These are phyloP conservation scores for Eulithis testata DNA, from an alignment of 2,888 invertebrate species.

Conservation along the genomic window DNA sequence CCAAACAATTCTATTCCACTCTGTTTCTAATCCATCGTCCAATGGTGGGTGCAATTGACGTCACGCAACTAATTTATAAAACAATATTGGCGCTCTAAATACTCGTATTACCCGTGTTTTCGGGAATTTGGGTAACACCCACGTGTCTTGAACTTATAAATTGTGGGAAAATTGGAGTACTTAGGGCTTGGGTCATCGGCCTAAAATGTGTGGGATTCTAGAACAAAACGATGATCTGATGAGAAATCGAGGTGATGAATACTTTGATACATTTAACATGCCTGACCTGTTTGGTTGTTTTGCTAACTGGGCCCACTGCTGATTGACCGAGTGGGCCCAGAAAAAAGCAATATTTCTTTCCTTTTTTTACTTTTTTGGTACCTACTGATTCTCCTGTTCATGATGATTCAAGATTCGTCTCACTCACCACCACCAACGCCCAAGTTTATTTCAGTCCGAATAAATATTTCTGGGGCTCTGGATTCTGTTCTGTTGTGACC, in stretches of 20 bases:
- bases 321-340: no score
- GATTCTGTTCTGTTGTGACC: conserved; percentile 4
- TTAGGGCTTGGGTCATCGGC: neutral
- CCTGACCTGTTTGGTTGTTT: no score
- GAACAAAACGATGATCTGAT: neutral
- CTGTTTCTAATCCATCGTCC: conserved; percentile 27
- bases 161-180: conserved; percentile 10
- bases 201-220: neutral
- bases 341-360: no score
- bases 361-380: no score
- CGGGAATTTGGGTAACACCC: conserved; percentile 18
- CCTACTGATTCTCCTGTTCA: no score
- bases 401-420: no score
- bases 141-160: conserved; percentile 9
- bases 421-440: no score
- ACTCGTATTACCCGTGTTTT: conserved; percentile 14
- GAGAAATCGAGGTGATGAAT: neutral
- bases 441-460: neutral
- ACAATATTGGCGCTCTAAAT: conserved; percentile 19
- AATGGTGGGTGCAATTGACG: conserved; percentile 24
- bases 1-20: conserved; percentile 8
- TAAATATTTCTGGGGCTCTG: conserved; percentile 1
- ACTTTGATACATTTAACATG: neutral
- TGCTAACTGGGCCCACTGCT: no score
- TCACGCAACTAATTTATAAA: conserved; percentile 15